A percentile compares a stretch with the other conserved stretches of the same genome.
Conservation (phyloP, 2,888 invertebrate species). For the Sialis fuliginosa region DNA sequence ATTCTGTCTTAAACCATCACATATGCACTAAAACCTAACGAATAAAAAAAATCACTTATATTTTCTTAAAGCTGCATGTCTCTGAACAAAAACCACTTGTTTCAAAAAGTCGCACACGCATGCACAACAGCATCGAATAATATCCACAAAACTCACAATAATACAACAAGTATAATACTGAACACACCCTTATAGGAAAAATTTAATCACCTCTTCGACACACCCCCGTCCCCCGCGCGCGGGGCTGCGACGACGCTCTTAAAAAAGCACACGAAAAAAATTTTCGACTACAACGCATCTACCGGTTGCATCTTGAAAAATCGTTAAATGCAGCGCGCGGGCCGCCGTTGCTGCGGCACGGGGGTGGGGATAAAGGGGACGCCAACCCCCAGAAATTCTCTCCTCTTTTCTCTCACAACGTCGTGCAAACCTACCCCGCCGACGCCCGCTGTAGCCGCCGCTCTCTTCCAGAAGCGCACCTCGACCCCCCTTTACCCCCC, state of each 20-base stretch:
- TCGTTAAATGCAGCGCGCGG: constrained; percentile 21
- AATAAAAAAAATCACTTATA: too few relatives aligned
- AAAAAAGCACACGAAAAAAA: constrained; percentile 6
- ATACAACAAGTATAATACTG: constrained; percentile 2
- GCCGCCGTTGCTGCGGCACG: neutral
- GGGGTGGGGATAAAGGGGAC: neutral
- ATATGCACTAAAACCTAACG: too few relatives aligned
- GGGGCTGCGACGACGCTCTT: constrained; percentile 3
- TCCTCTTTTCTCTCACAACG: constrained; percentile 8
- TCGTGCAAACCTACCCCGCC: constrained; percentile 9
- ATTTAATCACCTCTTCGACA: constrained; percentile 4
- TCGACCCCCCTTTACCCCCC: constrained; percentile 5
- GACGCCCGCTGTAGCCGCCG: constrained; percentile 4
- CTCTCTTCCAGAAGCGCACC: constrained; percentile 1
- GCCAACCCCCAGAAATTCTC: constrained; percentile 8
- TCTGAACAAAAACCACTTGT: too few relatives aligned
- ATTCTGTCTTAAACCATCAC: too few relatives aligned
- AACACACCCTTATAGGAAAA: constrained; percentile 8
- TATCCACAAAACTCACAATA: too few relatives aligned
- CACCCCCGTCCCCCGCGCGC: constrained; percentile 3
- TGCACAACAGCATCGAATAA: too few relatives aligned
- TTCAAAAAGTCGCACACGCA: too few relatives aligned
- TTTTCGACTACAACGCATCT: constrained; percentile 21
- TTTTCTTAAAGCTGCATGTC: too few relatives aligned
- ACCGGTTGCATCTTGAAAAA: constrained; percentile 29